Percentiles rank a stretch among this genome's conserved stretches.
Evolutionary conservation across 2,113 vertebrate species (phyloP).

Genomic region (Grallaria varia): DNA sequence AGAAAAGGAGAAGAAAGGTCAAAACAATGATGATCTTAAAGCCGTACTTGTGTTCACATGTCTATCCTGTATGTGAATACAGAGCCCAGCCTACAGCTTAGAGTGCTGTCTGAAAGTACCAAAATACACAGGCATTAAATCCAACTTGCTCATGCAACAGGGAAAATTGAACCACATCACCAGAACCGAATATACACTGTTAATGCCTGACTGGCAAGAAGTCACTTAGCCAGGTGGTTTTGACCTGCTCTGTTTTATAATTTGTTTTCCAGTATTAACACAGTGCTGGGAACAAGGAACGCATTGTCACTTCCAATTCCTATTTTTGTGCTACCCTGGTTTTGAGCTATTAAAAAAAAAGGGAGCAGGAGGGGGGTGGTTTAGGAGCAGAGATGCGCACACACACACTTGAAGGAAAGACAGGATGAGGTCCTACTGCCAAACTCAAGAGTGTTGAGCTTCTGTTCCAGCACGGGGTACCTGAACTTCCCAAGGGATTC

Average conservation of each 20-base stretch:
- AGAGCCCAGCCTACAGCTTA: neutral
- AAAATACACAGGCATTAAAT: neutral
- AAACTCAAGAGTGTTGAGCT: rapidly evolving
- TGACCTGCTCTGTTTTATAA: neutral
- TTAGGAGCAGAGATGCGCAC: rapidly evolving
- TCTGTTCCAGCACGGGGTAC: rapidly evolving
- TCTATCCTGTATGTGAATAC: neutral
- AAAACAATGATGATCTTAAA: slow-evolving; percentile 33
- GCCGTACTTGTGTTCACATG: neutral
- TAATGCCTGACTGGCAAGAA: neutral
- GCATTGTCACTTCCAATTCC: neutral
- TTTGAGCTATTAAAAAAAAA: neutral
- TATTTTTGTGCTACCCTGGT: neutral
- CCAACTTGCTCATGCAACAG: neutral
- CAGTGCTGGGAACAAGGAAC: neutral
- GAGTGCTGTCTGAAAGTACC: neutral
- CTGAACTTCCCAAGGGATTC: neutral
- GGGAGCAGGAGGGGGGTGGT: rapidly evolving
- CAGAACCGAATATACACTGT: neutral
- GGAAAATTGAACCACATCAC: neutral
- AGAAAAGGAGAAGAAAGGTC: slow-evolving; percentile 32
- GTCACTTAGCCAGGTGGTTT: neutral
- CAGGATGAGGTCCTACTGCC: neutral
- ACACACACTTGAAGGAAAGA: neutral
- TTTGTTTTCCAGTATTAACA: neutral